These are phyloP conservation scores for Paguma larvata DNA, from an alignment of 2,797 vertebrate genomes.

Conservation along the genomic window DNA sequence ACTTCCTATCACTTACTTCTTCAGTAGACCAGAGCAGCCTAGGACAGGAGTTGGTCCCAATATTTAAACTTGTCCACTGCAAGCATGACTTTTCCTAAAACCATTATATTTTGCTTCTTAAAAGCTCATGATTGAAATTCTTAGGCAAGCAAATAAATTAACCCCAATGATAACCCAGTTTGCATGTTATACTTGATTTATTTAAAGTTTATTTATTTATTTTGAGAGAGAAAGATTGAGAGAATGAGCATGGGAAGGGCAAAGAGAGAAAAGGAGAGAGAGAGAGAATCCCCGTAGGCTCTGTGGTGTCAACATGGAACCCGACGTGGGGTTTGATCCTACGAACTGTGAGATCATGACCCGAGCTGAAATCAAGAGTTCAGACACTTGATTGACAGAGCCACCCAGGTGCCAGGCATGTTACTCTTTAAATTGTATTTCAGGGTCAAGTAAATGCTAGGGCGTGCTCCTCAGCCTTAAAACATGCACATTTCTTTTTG, in stretches of 20 bases:
- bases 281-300: too few relatives aligned
- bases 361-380: too few relatives aligned
- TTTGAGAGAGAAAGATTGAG: too few relatives aligned
- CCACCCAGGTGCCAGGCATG: neutral
- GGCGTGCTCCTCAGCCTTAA: neutral
- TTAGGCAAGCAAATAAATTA: constrained; percentile 61
- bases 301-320: too few relatives aligned
- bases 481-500: constrained; percentile 33
- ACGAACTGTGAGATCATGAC: too few relatives aligned
- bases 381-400: too few relatives aligned
- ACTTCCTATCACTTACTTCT: neutral
- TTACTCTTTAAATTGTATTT: constrained; percentile 51
- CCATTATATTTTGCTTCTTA: constrained; percentile 42
- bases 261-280: too few relatives aligned
- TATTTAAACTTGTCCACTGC: constrained; percentile 37
- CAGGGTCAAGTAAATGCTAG: constrained; percentile 57
- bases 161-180: constrained; percentile 7
- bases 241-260: too few relatives aligned
- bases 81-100: constrained; percentile 23
- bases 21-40: neutral
- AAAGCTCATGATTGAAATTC: constrained; percentile 51
- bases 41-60: neutral
- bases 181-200: constrained; percentile 17
- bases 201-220: too few relatives aligned
- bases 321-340: too few relatives aligned